Base-by-base conservation (phyloP, 2,888 invertebrate species). In the Micropterix aruncella region DNA sequence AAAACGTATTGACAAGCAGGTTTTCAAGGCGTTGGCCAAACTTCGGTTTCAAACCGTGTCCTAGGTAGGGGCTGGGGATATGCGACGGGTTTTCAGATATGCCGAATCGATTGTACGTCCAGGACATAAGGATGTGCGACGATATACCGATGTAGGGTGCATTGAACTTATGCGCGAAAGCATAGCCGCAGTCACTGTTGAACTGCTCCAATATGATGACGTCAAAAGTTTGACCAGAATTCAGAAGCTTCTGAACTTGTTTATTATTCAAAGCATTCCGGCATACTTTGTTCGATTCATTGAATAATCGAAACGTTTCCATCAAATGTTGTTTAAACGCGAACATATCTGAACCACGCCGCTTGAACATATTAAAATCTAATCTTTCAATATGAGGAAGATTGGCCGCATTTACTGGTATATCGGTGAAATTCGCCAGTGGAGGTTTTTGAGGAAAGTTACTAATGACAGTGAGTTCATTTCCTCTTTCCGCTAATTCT, bases 151-250 rank as follows among this genome's bases (percentile, higher is more conserved):
- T 59, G 2, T 69, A 57, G 1, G 75, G 75, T n/a, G 68, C 62
- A 44, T 69, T 58, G 48, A 76, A 57, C 44, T 70, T 55, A 53
- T 75, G 61, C 1, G 70, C 72, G 41, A 78, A 56, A 1, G 70
- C 75, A 50, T 77, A 56, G 45, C 71, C 65, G 42, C 77, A 77
- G 50, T 77, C 76, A 0, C 71, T 65, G 42, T 66, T 68, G 50
- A 77, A 78, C 47, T 70, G 62, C 52, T 76, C 76, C 1, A 65
- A 63, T 19, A 77, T 59, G 1, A 75, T 58, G 12, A 76, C 48
- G 53, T 81, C 79, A 47, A 71, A 80, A 19, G 61, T 60, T 12
- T 50, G 54, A 16, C 53, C 51, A 0, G 58, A 57, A 15, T 53
- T 44, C 48, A 57, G 50, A 2, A 60, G 38, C 17, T 52, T 44